Base-by-base conservation (phyloP, 2,797 vertebrate species). In the Eutrigla gurnardus region DNA sequence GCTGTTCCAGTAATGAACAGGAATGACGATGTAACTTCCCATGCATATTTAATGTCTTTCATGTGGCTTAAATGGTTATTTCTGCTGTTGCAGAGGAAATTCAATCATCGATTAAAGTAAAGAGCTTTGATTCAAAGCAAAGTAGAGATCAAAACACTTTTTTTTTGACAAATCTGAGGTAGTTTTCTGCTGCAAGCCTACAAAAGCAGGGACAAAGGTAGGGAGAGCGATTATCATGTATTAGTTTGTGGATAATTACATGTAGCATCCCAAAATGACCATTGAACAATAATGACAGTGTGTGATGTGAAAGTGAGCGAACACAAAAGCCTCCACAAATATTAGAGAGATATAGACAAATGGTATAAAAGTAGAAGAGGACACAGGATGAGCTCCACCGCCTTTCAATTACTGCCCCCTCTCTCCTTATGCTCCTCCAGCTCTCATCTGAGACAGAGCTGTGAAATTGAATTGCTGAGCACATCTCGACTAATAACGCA, bases 391-490 rank as follows among this genome's bases (percentile, higher is more conserved):
- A 90, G 91, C 90, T 86, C 77, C 80, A 70, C 63, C 88, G 91
- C 76, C 80, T 93, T 92, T 92, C 91, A 86, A 88, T 92, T 89
- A 92, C 77, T 63, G 78, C 73, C 75, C 83, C 77, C 36, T 90
- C 81, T 78, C 73, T 86, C 73, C 88, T 84, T 74, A 71, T 64
- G 79, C 80, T 79, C 69, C 81, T 84, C 69, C 75, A 77, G 77
- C 66, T 79, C 75, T 87, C 89, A 78, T 80, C 78, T 70, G 89
- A 89, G 86, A 92, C 74, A 3, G 77, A 81, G 73, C 83, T 88
- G 88, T 88, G 88, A 90, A 91, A 91, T 91, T 93, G 88, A 92
- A 91, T 91, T 90, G 86, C 85, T 46, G 85, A 91, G 87, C 87
- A 88, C 84, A 90, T 93, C 89, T 88, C 18, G 1, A 76, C 86